A percentile compares a stretch with the other conserved stretches of the same genome.
Evolutionary conservation across 1,140 invertebrate species (phyloP).

Genomic region (Phymorhynchus buccinoides): DNA sequence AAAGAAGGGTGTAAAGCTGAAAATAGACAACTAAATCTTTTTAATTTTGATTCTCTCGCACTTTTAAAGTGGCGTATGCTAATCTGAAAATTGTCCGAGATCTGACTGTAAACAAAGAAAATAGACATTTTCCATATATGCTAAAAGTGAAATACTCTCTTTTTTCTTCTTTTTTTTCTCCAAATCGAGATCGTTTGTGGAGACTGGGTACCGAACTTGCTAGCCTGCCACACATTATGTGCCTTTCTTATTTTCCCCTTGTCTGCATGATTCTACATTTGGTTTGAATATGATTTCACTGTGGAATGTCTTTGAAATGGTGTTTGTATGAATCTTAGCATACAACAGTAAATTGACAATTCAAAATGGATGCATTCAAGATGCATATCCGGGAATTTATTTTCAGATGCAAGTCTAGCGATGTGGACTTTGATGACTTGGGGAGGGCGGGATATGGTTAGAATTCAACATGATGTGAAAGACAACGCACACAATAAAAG

Average conservation of each 20-base stretch:
- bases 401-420: not conserved
- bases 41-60: not conserved
- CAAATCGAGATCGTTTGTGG: not conserved
- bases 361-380: not conserved
- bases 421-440: not conserved
- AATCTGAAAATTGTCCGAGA: not conserved
- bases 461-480: no score
- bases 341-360: not conserved
- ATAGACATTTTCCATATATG: not conserved
- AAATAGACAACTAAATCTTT: not conserved
- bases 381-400: not conserved
- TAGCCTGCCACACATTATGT: conserved; percentile 15
- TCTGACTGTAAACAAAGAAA: not conserved
- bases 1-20: not conserved
- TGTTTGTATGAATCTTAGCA: not conserved
- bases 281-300: not conserved
- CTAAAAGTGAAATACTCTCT: no score
- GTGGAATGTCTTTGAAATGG: not conserved
- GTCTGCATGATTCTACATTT: not conserved
- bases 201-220: not conserved
- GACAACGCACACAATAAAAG: no score
- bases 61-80: not conserved
- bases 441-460: no score
- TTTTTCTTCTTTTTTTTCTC: not conserved
- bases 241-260: not conserved